Conservation (phyloP, 2,888 invertebrate genomes). For the Caenorhabditis becei region DNA sequence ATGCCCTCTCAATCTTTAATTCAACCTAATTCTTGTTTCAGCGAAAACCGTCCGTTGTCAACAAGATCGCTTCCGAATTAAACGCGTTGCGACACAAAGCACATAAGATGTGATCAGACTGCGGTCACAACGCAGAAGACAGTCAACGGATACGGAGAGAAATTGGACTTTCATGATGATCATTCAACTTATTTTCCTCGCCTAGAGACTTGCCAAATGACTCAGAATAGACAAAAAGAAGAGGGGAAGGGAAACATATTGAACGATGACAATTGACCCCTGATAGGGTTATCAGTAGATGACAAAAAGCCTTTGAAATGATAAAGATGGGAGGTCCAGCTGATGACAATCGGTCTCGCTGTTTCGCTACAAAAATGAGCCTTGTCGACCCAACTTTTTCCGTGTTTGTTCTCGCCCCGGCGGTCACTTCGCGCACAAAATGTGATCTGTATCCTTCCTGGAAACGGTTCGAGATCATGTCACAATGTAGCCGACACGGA, state of each 20-base stretch:
- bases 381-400: constrained; percentile 43
- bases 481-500: constrained; percentile 27
- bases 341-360: no score
- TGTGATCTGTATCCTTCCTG: constrained; percentile 55
- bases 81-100: constrained; percentile 1
- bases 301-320: no score
- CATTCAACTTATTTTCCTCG: no score
- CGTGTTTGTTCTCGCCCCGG: constrained; percentile 57
- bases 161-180: background rate
- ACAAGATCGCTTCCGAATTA: constrained; percentile 2
- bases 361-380: constrained; percentile 44
- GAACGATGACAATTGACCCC: no score
- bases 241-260: no score
- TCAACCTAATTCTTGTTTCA: no score
- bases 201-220: no score
- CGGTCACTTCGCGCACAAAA: constrained; percentile 57
- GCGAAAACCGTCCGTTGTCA: no score
- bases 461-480: constrained; percentile 10
- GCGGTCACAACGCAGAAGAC: constrained; percentile 33
- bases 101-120: background rate
- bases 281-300: no score
- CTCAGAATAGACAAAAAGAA: no score
- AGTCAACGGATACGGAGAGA: background rate
- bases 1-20: no score
- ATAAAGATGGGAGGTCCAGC: no score